Evolutionary conservation across 2,797 vertebrate genomes (phyloP), one percentile per base, ranked within the genome.

Genomic region (Corythornis leucogaster): DNA sequence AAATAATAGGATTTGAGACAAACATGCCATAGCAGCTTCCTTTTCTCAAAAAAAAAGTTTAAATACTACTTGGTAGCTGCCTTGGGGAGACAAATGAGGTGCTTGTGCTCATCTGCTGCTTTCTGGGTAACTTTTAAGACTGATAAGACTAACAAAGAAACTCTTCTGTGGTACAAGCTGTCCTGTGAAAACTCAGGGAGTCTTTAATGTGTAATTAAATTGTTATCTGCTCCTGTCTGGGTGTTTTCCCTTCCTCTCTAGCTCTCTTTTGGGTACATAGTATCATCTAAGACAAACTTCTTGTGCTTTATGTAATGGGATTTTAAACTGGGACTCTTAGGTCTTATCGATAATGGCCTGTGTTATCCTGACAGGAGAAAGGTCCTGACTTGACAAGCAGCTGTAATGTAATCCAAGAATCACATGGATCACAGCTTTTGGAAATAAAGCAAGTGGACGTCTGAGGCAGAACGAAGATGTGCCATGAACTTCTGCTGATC

Each of bases 331-430:
- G 25, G 22, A 68, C 33, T 81, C 18, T n/a, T 24, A 55, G 40
- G 24, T 19, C 68, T 73, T 59, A 51, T 24, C 33, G 42, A 3
- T 31, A 48, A 48, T 1, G 26, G 20, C 31, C 25, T 42, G 11
- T 45, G 11, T 74, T 83, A 83, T 12, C 22, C 69, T 35, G 25
- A 46, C 1, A 58, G 55, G 54, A 12, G 18, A 62, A 78, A 64
- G 45, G 57, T 73, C 40, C 31, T 1, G 0, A 35, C 7, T 0
- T 0, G 22, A 82, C 3, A 3, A 62, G 17, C 5, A 57, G 15
- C 3, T 2, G n/a, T 31, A 59, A 10, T 4, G 16, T 77, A 43
- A 80, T 26, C 15, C 14, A 31, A 24, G 55, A 57, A 31, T 8
- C 30, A 15, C 5, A 4, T 0, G n/a, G 66, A 42, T 25, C 51